Evolutionary conservation across 2,797 vertebrate species (phyloP).

Genomic region (Morelia viridis): DNA sequence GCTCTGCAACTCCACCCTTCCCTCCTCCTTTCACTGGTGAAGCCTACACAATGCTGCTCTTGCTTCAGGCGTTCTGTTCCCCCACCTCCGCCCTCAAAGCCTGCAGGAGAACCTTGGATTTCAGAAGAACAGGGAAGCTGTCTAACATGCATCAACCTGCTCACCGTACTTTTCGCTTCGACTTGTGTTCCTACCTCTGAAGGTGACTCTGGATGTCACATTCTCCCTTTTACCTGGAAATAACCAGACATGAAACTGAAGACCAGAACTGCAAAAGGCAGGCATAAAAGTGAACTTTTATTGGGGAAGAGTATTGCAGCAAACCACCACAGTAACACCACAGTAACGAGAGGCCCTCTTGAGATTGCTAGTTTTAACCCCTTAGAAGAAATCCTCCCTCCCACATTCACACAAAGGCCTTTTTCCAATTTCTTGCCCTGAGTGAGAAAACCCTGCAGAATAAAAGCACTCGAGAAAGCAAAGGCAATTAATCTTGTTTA

Average conservation of each 20-base stretch:
- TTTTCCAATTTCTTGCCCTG: background rate
- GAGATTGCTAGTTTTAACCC: slow-evolving; percentile 7
- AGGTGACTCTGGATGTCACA: background rate
- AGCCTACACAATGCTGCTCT: background rate
- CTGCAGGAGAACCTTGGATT: background rate
- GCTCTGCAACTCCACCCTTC: background rate
- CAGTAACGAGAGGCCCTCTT: slow-evolving; percentile 3
- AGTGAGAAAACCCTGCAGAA: background rate
- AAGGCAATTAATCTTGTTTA: background rate
- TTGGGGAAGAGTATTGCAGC: slow-evolving; percentile 33
- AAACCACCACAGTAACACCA: slow-evolving; percentile 10
- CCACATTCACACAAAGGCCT: background rate
- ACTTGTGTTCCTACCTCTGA: background rate
- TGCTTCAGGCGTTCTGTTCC: background rate
- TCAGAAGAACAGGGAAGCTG: background rate
- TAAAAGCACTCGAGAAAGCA: background rate
- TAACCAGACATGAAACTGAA: background rate
- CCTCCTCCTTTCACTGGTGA: background rate
- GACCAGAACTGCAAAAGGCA: slow-evolving; percentile 18
- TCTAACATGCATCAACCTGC: slow-evolving; percentile 12
- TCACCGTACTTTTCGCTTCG: background rate
- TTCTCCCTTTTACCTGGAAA: background rate
- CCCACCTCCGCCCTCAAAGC: background rate
- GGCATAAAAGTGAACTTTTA: slow-evolving; percentile 29
- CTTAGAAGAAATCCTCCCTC: background rate